phyloP scores from a whole-genome alignment of 2,113 vertebrate species.

The Chaetodon trifascialis region DNA sequence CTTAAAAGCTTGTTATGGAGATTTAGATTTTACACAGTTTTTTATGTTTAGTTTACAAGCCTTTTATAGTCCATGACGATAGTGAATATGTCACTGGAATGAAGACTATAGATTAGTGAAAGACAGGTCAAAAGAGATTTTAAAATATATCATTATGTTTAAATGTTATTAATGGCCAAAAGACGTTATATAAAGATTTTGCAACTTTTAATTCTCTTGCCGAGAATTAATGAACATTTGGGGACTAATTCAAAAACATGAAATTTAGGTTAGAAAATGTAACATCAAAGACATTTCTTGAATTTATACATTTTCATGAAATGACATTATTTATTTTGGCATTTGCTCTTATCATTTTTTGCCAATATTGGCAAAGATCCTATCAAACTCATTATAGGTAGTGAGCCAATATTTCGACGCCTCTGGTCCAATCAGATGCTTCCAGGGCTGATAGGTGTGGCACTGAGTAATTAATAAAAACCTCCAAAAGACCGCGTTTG shows the following conservation, averaged over 20 bases:
- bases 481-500: background rate
- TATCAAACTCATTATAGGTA: background rate
- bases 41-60: background rate
- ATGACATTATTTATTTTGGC: background rate
- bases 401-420: background rate
- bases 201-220: background rate
- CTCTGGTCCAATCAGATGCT: slow-evolving; percentile 43
- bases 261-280: background rate
- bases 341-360: slow-evolving; percentile 6
- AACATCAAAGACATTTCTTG: background rate
- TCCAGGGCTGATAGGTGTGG: slow-evolving; percentile 36
- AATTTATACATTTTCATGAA: background rate
- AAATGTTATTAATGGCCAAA: background rate
- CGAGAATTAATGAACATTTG: background rate
- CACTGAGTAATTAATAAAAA: slow-evolving; percentile 50
- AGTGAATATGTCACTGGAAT: background rate
- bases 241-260: background rate
- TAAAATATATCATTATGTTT: background rate
- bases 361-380: background rate
- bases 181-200: background rate
- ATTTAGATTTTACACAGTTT: background rate
- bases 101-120: background rate
- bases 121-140: background rate
- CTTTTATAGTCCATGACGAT: background rate
- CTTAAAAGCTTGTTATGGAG: background rate